phyloP scores from a whole-genome alignment of 2,113 vertebrate species.

The Struthidea cinerea region DNA sequence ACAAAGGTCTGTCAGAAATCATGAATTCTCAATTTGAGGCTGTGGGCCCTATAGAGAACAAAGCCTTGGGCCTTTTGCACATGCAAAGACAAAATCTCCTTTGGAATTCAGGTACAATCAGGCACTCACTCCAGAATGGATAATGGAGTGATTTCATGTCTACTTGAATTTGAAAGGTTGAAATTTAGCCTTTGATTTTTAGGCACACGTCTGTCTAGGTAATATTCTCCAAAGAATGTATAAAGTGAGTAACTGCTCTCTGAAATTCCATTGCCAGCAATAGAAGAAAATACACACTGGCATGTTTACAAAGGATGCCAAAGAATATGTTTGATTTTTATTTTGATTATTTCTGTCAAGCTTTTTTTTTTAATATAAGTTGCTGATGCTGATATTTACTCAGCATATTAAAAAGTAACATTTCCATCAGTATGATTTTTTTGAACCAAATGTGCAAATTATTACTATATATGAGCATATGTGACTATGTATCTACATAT shows the following conservation, averaged over 20 bases:
- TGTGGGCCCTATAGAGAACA: neutral
- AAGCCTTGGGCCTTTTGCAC: neutral
- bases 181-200: neutral
- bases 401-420: neutral
- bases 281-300: neutral
- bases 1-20: neutral
- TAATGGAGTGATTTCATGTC: neutral
- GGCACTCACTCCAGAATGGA: neutral
- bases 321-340: neutral
- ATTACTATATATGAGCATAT: neutral
- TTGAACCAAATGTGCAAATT: neutral
- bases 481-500: neutral
- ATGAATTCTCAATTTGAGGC: neutral
- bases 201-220: neutral
- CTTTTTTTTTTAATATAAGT: neutral
- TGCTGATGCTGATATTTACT: neutral
- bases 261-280: neutral
- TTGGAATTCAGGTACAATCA: neutral
- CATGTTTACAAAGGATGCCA: neutral
- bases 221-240: neutral
- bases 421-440: neutral
- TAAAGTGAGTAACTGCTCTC: neutral
- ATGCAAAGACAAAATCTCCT: neutral
- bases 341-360: neutral
- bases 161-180: neutral